phyloP scores from a whole-genome alignment of 2,888 invertebrate genomes.

The Alcis repandata region DNA sequence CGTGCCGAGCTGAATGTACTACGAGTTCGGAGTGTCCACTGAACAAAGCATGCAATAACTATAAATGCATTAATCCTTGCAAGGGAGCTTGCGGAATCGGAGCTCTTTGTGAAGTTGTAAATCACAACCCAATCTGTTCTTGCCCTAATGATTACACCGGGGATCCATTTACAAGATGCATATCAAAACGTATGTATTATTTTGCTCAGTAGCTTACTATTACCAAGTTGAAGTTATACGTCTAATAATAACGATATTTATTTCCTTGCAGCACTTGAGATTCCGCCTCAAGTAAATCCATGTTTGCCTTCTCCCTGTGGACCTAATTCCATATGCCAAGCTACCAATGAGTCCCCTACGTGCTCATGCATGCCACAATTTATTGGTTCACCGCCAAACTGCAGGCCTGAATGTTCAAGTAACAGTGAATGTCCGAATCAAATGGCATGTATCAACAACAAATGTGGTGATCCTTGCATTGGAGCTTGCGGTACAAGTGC shows the following conservation, averaged over 20 bases:
- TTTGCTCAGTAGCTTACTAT: constrained; percentile 4
- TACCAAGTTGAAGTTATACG: neutral
- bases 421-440: constrained; percentile 90
- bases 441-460: constrained; percentile 90
- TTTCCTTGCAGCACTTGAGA: constrained; percentile 64
- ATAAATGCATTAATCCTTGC: constrained; percentile 93
- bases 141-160: constrained; percentile 90
- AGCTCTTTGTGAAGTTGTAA: constrained; percentile 90
- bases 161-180: constrained; percentile 91
- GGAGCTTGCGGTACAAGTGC: constrained; percentile 90
- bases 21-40: constrained; percentile 92
- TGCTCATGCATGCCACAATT: constrained; percentile 90
- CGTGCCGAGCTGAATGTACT: constrained; percentile 92
- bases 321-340: constrained; percentile 88
- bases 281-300: constrained; percentile 82
- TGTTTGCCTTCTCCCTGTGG: constrained; percentile 90
- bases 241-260: constrained; percentile 1
- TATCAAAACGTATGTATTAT: constrained; percentile 86
- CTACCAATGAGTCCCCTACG: constrained; percentile 87
- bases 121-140: constrained; percentile 93
- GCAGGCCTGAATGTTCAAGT: constrained; percentile 91
- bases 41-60: constrained; percentile 92
- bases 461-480: constrained; percentile 91
- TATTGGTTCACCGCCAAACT: constrained; percentile 90
- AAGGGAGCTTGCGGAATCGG: constrained; percentile 91